Base-by-base conservation (phyloP, 1,140 invertebrate genomes). In the Hypsibius dujardini region DNA sequence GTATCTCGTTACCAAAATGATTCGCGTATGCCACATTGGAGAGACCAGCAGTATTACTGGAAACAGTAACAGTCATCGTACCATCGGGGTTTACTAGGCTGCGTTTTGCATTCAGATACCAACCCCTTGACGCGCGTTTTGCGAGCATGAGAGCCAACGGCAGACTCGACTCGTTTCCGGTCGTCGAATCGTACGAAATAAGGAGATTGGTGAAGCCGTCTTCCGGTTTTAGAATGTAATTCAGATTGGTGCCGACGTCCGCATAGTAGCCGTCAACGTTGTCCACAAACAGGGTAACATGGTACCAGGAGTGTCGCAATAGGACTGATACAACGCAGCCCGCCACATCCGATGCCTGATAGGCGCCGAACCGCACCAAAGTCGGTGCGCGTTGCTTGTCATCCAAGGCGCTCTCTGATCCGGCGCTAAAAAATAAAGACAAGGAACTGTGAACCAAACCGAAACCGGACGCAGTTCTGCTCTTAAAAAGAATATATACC, bases 1-100 rank as follows among this genome's bases (percentile, higher is more conserved):
- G n/a, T n/a, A n/a, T n/a, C n/a, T n/a, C n/a, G n/a, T 67, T 67
- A 67, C 62, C 62, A 67, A 67, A 3, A 67, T 7, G 12, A 14
- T 7, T 3, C 42, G 62, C 12, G 45, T 42, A 3, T 42, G 7
- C 7, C 3, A 42, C 62, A 67, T 67, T 42, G 62, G 62, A 67
- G 42, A 12, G 7, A 42, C 42, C 3, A 67, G 62, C 7, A 67
- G 42, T 14, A 67, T 67, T 3, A 67, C 62, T 67, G 42, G 3
- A 67, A 67, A 67, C 12, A 42, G 7, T 7, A 7, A 56, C 50
- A 7, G 50, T 56, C 7, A 56, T n/a, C n/a, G n/a, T n/a, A n/a
- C n/a, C n/a, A n/a, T n/a, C n/a, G n/a, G n/a, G n/a, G n/a, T n/a
- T n/a, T n/a, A n/a, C n/a, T n/a, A n/a, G n/a, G n/a, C n/a, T n/a